Base-by-base conservation (phyloP, 2,797 vertebrate genomes). In the Rhinella marina region DNA sequence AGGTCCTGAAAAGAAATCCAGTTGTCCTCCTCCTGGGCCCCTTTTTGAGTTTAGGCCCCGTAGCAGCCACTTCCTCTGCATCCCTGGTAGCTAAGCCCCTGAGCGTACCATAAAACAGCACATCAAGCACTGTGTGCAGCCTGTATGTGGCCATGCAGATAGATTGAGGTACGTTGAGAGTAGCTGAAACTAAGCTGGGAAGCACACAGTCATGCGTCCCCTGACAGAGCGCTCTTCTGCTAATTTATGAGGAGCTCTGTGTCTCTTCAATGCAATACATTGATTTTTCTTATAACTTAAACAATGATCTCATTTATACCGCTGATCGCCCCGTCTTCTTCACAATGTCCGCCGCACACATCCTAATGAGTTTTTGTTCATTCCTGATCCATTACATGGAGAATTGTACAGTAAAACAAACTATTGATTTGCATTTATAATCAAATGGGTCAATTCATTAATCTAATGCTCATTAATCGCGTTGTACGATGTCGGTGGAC, bases 221-320 rank as follows among this genome's bases (percentile, higher is more conserved):
- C 23, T 21, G 7, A 2, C 21, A 27, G 23, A 25, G 54, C 56
- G n/a, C 16, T 7, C 72, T 84, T 82, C 48, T 77, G 41, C 76
- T 62, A 64, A 85, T 85, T 85, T 64, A 85, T 78, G 73, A 66
- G 59, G 41, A 23, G 73, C 16, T 21, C 57, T 85, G 84, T 78
- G 84, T 85, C 73, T 75, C 75, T 77, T n/a, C 57, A 10, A 61
- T 29, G 84, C 73, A 62, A 85, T 59, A 77, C 59, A 85, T 85
- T 78, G 84, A 85, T 85, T 85, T 85, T 85, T 66, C 84, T 66
- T 85, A 85, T 85, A 78, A 78, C 84, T 85, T 85, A 85, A 85
- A 85, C 84, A 85, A 85, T 78, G 41, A 85, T 77, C 57, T 48
- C 73, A 85, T 85, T 85, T 54, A 85, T 85, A 77, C 64, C 73